Evolutionary conservation across 2,113 vertebrate genomes (phyloP).

Genomic region (Podarcis muralis): DNA sequence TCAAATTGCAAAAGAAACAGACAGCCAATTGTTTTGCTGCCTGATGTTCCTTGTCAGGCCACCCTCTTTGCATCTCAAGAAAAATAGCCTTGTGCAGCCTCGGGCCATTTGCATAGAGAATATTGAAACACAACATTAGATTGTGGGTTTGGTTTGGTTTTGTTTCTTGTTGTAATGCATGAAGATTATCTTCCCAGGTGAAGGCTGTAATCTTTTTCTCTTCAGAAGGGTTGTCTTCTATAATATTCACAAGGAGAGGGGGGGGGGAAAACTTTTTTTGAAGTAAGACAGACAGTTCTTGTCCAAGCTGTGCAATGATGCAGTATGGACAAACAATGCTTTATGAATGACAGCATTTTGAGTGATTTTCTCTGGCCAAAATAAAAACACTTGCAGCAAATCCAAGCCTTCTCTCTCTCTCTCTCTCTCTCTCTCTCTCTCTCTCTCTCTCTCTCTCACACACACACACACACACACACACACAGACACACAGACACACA

Average conservation of each 20-base stretch:
- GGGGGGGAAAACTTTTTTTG: conserved; percentile 33
- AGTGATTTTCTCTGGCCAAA: conserved; percentile 55
- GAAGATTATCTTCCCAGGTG: conserved; percentile 70
- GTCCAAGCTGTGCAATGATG: conserved; percentile 31
- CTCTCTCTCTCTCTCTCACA: no score
- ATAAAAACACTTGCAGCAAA: conserved; percentile 56
- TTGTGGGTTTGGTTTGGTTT: conserved; percentile 11
- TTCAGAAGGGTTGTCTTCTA: conserved; percentile 19
- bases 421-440: no score
- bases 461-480: neutral
- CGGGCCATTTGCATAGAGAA: conserved; percentile 83
- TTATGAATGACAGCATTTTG: conserved; percentile 59
- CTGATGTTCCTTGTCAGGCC: conserved; percentile 79
- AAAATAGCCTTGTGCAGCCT: conserved; percentile 82
- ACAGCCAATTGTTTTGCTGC: conserved; percentile 80
- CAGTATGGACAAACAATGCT: conserved; percentile 47
- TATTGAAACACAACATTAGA: conserved; percentile 68
- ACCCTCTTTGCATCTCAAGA: conserved; percentile 90
- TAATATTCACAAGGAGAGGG: neutral
- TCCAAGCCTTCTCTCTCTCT: no score
- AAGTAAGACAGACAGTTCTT: conserved; percentile 48
- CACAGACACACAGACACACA: neutral
- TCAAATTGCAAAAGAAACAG: conserved; percentile 85
- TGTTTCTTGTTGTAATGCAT: conserved; percentile 40
- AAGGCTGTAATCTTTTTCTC: conserved; percentile 50